phyloP scores from a whole-genome alignment of 2,888 invertebrate species.

The Mythimna ferrago region DNA sequence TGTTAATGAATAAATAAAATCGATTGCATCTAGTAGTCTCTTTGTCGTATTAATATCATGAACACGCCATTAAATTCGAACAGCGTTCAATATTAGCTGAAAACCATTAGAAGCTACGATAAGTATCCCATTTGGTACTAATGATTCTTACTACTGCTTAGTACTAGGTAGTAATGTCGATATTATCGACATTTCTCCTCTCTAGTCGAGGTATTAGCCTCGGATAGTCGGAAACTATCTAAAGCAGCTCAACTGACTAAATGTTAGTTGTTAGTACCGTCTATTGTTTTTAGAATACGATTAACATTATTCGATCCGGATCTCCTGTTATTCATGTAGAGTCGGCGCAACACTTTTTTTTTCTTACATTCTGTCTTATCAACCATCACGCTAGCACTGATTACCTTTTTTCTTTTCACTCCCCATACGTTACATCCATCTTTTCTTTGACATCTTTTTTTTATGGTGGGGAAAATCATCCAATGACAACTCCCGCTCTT shows the following conservation, averaged over 20 bases:
- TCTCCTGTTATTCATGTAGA: too few relatives aligned
- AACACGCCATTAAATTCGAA: slow-evolving; percentile 32
- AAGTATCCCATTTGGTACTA: slow-evolving; percentile 48
- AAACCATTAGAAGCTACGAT: slow-evolving; percentile 45
- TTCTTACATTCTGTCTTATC: too few relatives aligned
- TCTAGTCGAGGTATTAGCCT: slow-evolving; percentile 2
- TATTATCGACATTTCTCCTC: slow-evolving; percentile 50
- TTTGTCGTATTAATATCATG: slow-evolving; percentile 27
- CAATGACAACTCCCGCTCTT: too few relatives aligned
- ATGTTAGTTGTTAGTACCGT: background rate
- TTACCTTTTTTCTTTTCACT: too few relatives aligned
- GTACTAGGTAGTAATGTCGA: slow-evolving; percentile 44
- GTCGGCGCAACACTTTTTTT: too few relatives aligned
- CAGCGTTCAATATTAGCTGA: slow-evolving; percentile 40
- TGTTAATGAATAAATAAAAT: slow-evolving; percentile 27
- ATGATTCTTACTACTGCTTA: slow-evolving; percentile 51
- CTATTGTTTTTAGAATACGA: slow-evolving; percentile 10
- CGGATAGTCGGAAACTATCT: slow-evolving; percentile 37
- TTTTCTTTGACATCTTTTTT: too few relatives aligned
- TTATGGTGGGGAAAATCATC: too few relatives aligned
- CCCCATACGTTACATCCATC: too few relatives aligned
- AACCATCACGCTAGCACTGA: too few relatives aligned
- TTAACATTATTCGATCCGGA: too few relatives aligned
- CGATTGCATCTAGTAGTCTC: slow-evolving; percentile 19
- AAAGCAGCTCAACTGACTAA: background rate